A percentile compares a stretch with the other conserved stretches of the same genome.
Evolutionary conservation across 1,140 invertebrate species (phyloP).

Genomic region (Drosophila repleta): DNA sequence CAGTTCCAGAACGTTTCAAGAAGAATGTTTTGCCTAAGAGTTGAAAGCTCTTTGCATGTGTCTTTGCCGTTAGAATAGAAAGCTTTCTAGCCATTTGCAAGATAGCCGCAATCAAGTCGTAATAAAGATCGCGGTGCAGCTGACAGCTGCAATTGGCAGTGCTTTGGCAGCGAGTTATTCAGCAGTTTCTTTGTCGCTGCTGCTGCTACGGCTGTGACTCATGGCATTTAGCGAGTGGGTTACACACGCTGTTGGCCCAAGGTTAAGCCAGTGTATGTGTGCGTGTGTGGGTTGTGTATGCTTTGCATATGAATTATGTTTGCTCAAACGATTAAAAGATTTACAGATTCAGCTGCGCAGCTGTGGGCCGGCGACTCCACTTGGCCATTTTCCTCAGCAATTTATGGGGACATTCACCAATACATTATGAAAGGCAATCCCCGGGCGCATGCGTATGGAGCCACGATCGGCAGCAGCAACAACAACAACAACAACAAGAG

Average conservation of each 20-base stretch:
- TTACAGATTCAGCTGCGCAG: conserved; percentile 32
- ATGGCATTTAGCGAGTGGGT: conserved; percentile 23
- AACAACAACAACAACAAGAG: background rate
- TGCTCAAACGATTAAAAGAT: conserved; percentile 36
- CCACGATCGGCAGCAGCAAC: conserved; percentile 11
- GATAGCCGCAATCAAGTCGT: background rate
- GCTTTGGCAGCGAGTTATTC: conserved; percentile 3
- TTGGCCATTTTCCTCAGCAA: conserved; percentile 13
- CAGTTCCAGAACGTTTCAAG: conserved; percentile 50
- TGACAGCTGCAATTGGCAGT: conserved; percentile 3
- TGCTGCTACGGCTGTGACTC: conserved; percentile 34
- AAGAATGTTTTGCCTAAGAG: conserved; percentile 43
- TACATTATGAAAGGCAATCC: conserved; percentile 58
- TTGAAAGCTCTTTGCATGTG: conserved; percentile 46
- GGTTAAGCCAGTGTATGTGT: conserved; percentile 1
- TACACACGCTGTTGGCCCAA: conserved; percentile 5
- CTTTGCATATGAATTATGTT: conserved; percentile 65
- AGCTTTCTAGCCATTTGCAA: conserved; percentile 28
- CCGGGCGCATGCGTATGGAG: conserved; percentile 54
- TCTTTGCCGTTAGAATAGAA: conserved; percentile 63
- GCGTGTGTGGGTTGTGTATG: background rate
- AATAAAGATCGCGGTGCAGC: conserved; percentile 3
- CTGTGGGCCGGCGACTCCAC: conserved; percentile 24
- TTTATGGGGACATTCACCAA: conserved; percentile 50
- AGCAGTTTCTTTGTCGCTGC: conserved; percentile 10